Percentiles rank a stretch among this genome's conserved stretches.
Conservation (phyloP, 64 coral and sea anemone genomes). For the Anthopleura sola region DNA sequence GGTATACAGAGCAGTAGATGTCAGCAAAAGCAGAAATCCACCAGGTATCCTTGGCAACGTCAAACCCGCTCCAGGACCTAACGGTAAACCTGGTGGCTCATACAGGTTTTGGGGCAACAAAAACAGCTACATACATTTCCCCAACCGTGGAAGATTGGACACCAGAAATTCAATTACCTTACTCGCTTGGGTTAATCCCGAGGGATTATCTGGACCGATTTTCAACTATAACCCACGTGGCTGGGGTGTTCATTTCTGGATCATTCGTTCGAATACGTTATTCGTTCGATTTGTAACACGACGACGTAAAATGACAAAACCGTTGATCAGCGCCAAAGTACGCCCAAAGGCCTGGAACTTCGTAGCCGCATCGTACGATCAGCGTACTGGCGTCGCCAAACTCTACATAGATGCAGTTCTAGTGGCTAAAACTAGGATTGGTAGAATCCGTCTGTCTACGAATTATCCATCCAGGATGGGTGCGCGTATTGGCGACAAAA, state of each 20-base stretch:
- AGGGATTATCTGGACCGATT: constrained; percentile 61
- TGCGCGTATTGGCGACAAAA: constrained; percentile 37
- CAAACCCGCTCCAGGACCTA: constrained; percentile 54
- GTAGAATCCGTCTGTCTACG: constrained; percentile 49
- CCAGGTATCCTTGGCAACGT: constrained; percentile 65
- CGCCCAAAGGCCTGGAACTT: constrained; percentile 62
- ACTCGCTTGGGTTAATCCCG: constrained; percentile 66
- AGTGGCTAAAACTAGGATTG: constrained; percentile 26
- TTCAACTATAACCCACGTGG: constrained; percentile 65
- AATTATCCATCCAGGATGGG: constrained; percentile 70
- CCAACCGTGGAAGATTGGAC: constrained; percentile 67
- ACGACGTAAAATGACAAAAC: constrained; percentile 6
- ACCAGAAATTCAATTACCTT: constrained; percentile 79
- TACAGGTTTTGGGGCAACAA: constrained; percentile 47
- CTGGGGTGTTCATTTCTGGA: constrained; percentile 70
- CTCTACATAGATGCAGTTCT: constrained; percentile 45
- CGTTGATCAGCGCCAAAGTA: constrained; percentile 31
- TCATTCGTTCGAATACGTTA: constrained; percentile 42
- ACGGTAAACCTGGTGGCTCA: constrained; percentile 56
- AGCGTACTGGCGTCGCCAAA: constrained; percentile 35
- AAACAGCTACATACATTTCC: constrained; percentile 76
- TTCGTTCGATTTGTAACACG: constrained; percentile 57
- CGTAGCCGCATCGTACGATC: constrained; percentile 55
- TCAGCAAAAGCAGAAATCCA: constrained; percentile 62
- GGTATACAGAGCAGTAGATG: constrained; percentile 25